Evolutionary conservation across 2,888 invertebrate genomes (phyloP).

Genomic region (Meliscaeva auricollis): DNA sequence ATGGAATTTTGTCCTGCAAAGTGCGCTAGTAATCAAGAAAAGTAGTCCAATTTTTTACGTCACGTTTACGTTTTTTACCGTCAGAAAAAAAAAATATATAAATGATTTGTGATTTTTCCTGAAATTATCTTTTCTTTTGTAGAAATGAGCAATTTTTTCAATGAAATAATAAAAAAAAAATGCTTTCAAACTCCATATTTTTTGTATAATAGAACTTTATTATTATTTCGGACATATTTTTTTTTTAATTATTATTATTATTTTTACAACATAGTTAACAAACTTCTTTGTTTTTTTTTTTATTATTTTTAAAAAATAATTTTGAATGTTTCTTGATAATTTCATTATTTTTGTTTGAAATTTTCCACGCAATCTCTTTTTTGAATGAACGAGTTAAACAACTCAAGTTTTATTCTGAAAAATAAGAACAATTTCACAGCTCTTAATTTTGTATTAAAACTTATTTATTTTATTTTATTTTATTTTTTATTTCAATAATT

Average conservation of each 20-base stretch:
- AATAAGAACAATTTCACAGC: constrained; percentile 41
- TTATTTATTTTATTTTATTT: background rate
- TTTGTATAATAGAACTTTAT: constrained; percentile 1
- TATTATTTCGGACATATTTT: background rate
- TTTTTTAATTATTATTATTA: background rate
- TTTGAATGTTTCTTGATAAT: constrained; percentile 9
- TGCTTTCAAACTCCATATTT: background rate
- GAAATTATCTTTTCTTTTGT: no score
- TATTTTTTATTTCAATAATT: background rate
- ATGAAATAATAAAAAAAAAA: background rate
- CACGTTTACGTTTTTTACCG: no score
- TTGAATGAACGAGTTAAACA: constrained; percentile 6
- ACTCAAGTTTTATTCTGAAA: constrained; percentile 40
- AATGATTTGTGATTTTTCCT: no score
- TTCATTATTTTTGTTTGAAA: background rate
- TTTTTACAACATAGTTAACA: constrained; percentile 31
- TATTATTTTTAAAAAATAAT: background rate
- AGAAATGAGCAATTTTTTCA: background rate
- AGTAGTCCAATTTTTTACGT: no score
- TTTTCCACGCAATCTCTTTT: constrained; percentile 20
- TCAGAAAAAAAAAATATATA: no score
- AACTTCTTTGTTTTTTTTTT: background rate
- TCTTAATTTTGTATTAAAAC: constrained; percentile 20
- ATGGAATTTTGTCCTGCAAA: no score
- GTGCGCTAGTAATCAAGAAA: no score